Conservation (phyloP, 2,113 vertebrate species). For the Glareola pratincola region DNA sequence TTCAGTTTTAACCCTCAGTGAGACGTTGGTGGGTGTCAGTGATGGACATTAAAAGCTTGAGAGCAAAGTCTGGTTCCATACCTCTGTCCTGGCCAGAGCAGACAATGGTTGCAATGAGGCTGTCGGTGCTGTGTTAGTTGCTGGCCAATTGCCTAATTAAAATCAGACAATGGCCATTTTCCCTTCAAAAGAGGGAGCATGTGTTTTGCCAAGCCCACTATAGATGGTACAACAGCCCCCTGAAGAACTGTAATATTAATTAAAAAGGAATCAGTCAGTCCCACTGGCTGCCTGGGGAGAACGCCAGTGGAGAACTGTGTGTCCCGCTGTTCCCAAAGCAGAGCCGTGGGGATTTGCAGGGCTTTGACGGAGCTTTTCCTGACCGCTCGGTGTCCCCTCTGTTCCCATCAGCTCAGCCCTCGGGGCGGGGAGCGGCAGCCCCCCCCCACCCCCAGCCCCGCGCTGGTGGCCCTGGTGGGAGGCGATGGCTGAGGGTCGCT, state of each 20-base stretch:
- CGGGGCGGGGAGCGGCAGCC: neutral
- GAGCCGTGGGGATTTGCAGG: rapidly evolving
- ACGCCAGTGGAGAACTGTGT: neutral
- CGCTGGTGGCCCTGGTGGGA: neutral
- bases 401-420: neutral
- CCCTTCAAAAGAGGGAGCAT: neutral
- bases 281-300: neutral
- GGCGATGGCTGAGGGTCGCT: neutral
- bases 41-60: neutral
- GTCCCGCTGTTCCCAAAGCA: neutral
- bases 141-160: neutral
- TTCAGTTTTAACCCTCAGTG: neutral
- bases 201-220: neutral
- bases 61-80: neutral
- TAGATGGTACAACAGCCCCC: neutral
- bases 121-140: neutral
- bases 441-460: rapidly evolving
- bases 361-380: neutral
- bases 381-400: rapidly evolving
- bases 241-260: neutral
- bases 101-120: neutral
- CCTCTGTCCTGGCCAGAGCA: neutral
- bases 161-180: neutral
- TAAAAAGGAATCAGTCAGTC: neutral
- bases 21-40: neutral